Conservation (phyloP, 2,797 vertebrate species). For the Malurus splendens region DNA sequence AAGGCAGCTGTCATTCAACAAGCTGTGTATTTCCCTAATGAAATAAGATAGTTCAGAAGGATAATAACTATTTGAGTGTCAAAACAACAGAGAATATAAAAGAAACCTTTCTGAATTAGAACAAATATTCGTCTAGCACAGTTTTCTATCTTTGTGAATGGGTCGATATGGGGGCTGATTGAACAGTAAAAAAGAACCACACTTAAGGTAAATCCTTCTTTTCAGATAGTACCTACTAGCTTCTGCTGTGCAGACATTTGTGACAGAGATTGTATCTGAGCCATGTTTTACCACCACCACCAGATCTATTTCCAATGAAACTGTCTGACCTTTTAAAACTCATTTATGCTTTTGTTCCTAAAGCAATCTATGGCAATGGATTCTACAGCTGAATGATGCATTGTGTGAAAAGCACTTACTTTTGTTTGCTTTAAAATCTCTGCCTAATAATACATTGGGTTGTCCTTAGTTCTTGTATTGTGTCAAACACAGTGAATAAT, state of each 20-base stretch:
- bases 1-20: background rate
- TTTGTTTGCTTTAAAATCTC: slow-evolving; percentile 28
- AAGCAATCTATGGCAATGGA: background rate
- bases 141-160: background rate
- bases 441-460: slow-evolving; percentile 5
- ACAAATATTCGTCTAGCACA: background rate
- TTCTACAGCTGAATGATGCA: background rate
- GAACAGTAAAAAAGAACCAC: background rate
- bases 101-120: background rate
- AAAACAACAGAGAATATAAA: background rate
- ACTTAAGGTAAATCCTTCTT: background rate
- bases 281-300: background rate
- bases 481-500: slow-evolving; percentile 30
- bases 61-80: background rate
- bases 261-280: background rate
- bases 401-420: background rate
- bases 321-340: slow-evolving; percentile 12
- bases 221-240: background rate
- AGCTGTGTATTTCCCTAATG: background rate
- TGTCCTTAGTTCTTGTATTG: background rate
- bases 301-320: background rate
- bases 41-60: background rate
- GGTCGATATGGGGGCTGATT: background rate
- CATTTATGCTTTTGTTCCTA: slow-evolving; percentile 17
- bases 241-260: background rate